Base-by-base conservation (phyloP, 2,113 vertebrate species). In the Zapornia atra region DNA sequence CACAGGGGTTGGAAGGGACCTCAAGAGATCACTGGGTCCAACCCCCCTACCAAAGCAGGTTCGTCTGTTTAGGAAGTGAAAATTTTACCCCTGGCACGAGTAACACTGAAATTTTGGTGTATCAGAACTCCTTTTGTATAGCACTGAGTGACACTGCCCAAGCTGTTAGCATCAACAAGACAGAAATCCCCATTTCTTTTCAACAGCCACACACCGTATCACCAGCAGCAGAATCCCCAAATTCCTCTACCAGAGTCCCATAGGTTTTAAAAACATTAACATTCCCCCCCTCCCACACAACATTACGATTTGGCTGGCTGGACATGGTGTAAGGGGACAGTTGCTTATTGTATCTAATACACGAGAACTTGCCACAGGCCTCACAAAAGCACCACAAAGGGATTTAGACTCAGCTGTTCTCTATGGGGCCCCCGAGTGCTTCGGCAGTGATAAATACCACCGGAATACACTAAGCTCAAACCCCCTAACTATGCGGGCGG, bases 161-260 rank as follows among this genome's bases (percentile, higher is more conserved):
- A 11, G 29, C 34, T 29, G 9, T n/a, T 20, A 14, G 4, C 1
- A n/a, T 11, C 19, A 36, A 26, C 26, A 24, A 40, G 29, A 60
- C 2, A 12, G 10, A 65, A 70, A 11, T 8, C 18, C 20, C 46
- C 0, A 1, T 20, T 24, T 18, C 5, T 9, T 79, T 73, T 38
- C 22, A 63, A 42, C 7, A 33, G n/a, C 12, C 10, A 2, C 4
- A 3, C 4, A 26, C 7, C 9, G 11, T 1, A 2, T 3, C 10
- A 8, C 16, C 1, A 2, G 15, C 29, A 15, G 48, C 3, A 33
- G 12, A 51, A 40, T 4, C 2, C 29, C 7, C 31, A 7, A 1
- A 10, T 33, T 11, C 9, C 8, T 4, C 36, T 3, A 15, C 2
- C 11, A 1, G n/a, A 38, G 15, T 2, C 20, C 14, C 11, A 5